phyloP scores from a whole-genome alignment of 2,888 invertebrate species.

The Xestia rhomboidea region DNA sequence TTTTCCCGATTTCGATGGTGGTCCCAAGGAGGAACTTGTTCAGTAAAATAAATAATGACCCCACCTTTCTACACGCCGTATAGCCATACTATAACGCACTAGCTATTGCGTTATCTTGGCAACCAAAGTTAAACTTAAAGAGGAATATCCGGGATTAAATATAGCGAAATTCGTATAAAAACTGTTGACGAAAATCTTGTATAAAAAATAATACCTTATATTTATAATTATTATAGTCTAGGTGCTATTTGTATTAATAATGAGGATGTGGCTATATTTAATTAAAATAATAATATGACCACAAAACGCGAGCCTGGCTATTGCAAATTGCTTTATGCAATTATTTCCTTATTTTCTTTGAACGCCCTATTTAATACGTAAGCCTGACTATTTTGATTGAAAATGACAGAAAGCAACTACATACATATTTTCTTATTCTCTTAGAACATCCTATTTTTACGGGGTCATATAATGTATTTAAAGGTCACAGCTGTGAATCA shows the following conservation, averaged over 20 bases:
- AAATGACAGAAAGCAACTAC: neutral
- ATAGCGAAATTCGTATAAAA: neutral
- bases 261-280: neutral
- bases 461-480: neutral
- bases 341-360: constrained; percentile 1
- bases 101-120: neutral
- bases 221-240: neutral
- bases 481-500: too few relatives aligned
- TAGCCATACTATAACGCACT: neutral
- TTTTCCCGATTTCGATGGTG: too few relatives aligned
- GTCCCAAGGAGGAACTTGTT: neutral
- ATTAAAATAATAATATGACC: neutral
- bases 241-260: too few relatives aligned
- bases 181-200: neutral
- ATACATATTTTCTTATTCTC: too few relatives aligned
- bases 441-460: neutral
- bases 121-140: neutral
- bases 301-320: neutral
- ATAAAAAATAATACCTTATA: neutral
- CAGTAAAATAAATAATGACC: neutral
- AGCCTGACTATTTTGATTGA: neutral
- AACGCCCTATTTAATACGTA: neutral
- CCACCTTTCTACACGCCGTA: neutral
- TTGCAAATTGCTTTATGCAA: neutral
- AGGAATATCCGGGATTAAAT: neutral